Evolutionary conservation across 2,113 vertebrate species (phyloP).

Genomic region (Tenrec ecaudatus): DNA sequence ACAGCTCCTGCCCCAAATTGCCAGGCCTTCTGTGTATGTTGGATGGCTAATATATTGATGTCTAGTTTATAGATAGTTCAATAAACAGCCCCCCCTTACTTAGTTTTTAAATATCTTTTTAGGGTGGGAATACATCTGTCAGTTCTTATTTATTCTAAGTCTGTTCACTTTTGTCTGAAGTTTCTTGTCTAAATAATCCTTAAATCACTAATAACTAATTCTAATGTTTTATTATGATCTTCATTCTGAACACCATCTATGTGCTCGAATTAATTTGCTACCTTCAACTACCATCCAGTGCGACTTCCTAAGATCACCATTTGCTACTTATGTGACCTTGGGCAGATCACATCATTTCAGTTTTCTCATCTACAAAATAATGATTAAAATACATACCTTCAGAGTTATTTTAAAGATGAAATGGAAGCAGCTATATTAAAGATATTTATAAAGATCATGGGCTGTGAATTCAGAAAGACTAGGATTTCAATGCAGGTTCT

Average conservation of each 20-base stretch:
- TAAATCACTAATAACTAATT: neutral
- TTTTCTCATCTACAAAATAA: conserved; percentile 27
- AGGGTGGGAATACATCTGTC: neutral
- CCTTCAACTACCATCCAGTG: neutral
- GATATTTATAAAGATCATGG: conserved; percentile 9
- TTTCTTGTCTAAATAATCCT: neutral
- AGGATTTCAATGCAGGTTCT: neutral
- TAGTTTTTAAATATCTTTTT: neutral
- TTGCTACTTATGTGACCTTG: neutral
- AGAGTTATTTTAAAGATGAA: conserved; percentile 13
- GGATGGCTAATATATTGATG: conserved; percentile 12
- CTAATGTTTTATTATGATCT: neutral
- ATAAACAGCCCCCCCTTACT: neutral
- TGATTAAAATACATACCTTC: neutral
- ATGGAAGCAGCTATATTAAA: neutral
- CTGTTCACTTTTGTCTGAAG: neutral
- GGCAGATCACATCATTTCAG: neutral
- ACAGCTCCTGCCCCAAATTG: neutral
- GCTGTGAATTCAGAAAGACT: neutral
- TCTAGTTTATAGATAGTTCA: neutral
- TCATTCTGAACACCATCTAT: neutral
- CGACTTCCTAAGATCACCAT: neutral
- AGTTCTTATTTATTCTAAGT: neutral
- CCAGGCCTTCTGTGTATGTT: neutral
- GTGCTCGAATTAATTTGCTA: neutral